These are phyloP conservation scores for Antechinus flavipes DNA, from an alignment of 2,113 vertebrate genomes.

Conservation along the genomic window DNA sequence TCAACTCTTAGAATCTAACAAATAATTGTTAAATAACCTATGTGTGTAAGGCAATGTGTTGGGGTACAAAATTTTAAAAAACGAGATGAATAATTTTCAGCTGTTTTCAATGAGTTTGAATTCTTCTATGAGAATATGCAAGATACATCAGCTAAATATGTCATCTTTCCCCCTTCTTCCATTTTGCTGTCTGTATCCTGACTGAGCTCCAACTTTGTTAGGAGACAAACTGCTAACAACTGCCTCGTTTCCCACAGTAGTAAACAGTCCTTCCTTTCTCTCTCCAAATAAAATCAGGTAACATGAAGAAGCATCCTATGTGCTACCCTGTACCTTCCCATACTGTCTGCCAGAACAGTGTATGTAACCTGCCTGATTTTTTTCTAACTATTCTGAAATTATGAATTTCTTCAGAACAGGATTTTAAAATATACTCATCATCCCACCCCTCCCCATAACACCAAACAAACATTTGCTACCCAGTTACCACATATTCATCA, in stretches of 20 bases:
- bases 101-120: background rate
- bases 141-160: background rate
- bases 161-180: background rate
- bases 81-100: background rate
- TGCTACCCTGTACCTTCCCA: background rate
- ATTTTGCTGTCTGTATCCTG: background rate
- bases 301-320: background rate
- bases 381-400: background rate
- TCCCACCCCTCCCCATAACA: background rate
- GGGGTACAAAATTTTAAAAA: background rate
- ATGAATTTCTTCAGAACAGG: background rate
- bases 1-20: background rate
- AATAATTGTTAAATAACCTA: background rate
- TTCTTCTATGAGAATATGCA: background rate
- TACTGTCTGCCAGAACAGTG: background rate
- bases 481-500: background rate
- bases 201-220: background rate
- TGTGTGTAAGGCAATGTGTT: background rate
- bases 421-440: background rate
- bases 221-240: background rate
- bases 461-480: background rate
- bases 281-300: background rate
- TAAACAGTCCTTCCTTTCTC: background rate
- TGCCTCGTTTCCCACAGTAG: background rate
- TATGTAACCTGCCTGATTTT: background rate